phyloP scores from a whole-genome alignment of 1,140 invertebrate genomes.

The Drosophila willistoni region DNA sequence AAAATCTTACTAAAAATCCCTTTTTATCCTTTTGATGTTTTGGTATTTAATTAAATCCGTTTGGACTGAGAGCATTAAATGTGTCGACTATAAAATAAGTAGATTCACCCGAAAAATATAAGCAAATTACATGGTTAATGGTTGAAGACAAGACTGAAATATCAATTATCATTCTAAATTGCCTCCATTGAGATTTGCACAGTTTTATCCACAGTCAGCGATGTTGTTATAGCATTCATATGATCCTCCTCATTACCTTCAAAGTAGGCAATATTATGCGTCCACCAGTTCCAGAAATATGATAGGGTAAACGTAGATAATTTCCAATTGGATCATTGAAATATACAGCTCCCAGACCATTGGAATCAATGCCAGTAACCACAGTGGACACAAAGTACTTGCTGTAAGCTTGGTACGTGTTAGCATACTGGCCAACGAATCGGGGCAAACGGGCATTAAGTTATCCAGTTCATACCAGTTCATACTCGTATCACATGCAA shows the following conservation, averaged over 20 bases:
- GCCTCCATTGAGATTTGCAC: slow-evolving; percentile 94
- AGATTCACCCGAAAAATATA: no score
- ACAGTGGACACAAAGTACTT: slow-evolving; percentile 98
- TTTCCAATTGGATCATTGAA: slow-evolving; percentile 99
- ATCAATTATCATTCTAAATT: fast-evolving
- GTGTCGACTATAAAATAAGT: no score
- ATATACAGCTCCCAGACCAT: slow-evolving; percentile 96
- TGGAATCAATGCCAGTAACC: slow-evolving; percentile 93
- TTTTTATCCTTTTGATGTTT: no score
- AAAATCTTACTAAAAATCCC: no score
- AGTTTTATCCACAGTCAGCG: slow-evolving; percentile 86
- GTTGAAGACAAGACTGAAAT: no score
- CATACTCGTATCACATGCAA: slow-evolving; percentile 96
- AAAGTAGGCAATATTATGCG: slow-evolving; percentile 92
- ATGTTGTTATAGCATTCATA: slow-evolving; percentile 93
- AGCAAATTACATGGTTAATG: no score
- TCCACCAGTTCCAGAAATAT: slow-evolving; percentile 93
- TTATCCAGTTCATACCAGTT: slow-evolving; percentile 99
- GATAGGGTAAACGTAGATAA: slow-evolving; percentile 90
- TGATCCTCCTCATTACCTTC: slow-evolving; percentile 89
- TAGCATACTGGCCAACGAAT: slow-evolving; percentile 96
- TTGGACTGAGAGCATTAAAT: no score
- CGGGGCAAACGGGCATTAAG: slow-evolving; percentile 95
- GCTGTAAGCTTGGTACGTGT: slow-evolving; percentile 97
- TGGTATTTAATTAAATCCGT: no score